Evolutionary conservation across 2,113 vertebrate genomes (phyloP), one percentile per base, ranked within the genome.

Genomic region (Zosterops pallidus): DNA sequence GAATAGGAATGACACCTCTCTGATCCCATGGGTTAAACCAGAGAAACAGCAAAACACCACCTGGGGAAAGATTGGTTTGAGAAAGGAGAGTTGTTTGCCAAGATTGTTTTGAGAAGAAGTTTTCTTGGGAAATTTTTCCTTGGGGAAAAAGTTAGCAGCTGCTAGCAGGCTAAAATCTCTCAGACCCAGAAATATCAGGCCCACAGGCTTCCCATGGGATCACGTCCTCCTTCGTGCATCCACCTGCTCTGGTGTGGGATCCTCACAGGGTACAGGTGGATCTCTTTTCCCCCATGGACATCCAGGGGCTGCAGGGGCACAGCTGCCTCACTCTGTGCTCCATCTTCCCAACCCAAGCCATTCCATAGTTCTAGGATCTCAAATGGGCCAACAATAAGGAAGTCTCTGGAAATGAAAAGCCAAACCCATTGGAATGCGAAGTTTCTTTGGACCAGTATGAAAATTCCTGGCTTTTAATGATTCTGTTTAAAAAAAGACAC

Each of bases 191-290:
- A 47, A 23, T 47, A 47, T 47, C 21, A 22, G 46, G 22, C 22
- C 46, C 46, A 47, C 22, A 47, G 46, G 46, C 46, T 71, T 22
- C 21, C 65, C 41, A 35, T 3, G 8, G 65, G 42, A n/a, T 64
- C 41, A 12, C 21, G 25, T 23, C n/a, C 20, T 71, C 11, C 33
- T 69, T 33, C 0, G 2, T 29, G 63, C 18, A 52, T 19, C 28
- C 28, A 4, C n/a, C 49, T 22, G 29, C 57, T 50, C 25, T 0
- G 0, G 3, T 8, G 9, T 44, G 77, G 33, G 44, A 31, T 72
- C 31, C 59, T 57, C 35, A 41, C 4, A 2, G 35, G 16, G 28
- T 21, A 28, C 29, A 12, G 50, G 11, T 21, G 42, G 14, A 12
- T 16, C 5, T 72, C 31, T 35, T 28, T 13, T 29, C 14, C 17